These are phyloP conservation scores for Aselliscus stoliczkanus DNA, from an alignment of 2,797 vertebrate species.

Conservation along the genomic window DNA sequence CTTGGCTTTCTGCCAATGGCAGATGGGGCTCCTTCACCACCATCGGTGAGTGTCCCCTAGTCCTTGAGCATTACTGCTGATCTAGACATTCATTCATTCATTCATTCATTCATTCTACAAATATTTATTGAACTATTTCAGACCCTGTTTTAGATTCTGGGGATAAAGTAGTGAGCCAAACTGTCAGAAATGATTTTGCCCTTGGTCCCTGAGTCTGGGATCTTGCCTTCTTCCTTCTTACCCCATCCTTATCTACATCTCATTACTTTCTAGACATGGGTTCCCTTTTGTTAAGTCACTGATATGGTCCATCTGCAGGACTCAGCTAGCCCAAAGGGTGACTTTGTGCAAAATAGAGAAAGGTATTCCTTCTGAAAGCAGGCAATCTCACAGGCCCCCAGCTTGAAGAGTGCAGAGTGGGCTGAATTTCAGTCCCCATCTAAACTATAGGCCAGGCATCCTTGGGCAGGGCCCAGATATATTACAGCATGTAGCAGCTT, in stretches of 20 bases:
- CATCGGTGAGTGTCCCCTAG: neutral
- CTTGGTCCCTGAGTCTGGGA: neutral
- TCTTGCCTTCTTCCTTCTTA: neutral
- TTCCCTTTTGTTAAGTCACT: neutral
- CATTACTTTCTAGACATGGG: neutral
- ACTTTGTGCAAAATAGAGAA: neutral
- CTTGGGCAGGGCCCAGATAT: neutral
- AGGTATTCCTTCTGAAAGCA: rapidly evolving
- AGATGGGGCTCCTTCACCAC: neutral
- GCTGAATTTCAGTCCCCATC: neutral
- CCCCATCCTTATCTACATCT: neutral
- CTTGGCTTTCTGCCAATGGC: neutral
- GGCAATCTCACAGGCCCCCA: neutral
- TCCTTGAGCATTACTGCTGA: neutral
- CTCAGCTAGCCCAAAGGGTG: neutral
- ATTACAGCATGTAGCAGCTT: too few relatives aligned
- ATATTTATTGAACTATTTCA: neutral
- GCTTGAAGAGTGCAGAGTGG: neutral
- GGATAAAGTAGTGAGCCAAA: neutral
- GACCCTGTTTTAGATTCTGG: neutral
- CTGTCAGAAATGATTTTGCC: neutral
- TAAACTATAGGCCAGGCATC: too few relatives aligned
- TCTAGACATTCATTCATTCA: neutral
- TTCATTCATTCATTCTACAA: neutral
- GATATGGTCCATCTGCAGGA: neutral